A percentile compares a stretch with the other conserved stretches of the same genome.
Evolutionary conservation across 2,797 vertebrate species (phyloP).

Genomic region (Scleropages formosus): DNA sequence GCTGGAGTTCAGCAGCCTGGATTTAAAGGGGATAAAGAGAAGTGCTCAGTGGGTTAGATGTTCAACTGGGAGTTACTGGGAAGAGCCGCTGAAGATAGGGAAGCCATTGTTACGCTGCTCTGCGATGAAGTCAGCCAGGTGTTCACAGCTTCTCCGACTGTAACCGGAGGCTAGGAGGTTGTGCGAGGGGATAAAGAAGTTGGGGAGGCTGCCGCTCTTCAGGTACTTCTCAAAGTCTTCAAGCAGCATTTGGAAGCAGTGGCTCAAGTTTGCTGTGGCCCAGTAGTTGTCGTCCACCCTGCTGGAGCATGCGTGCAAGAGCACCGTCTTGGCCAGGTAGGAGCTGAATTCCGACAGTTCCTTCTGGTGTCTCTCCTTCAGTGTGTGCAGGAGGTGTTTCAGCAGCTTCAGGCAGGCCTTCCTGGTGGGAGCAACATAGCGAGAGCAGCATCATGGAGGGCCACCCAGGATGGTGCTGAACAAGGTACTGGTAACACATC

Average conservation of each 20-base stretch:
- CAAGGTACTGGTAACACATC: too few relatives aligned
- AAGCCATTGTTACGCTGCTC: conserved; percentile 42
- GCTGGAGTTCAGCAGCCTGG: too few relatives aligned
- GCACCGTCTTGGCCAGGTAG: conserved; percentile 64
- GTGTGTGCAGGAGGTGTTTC: conserved; percentile 56
- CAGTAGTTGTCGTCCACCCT: conserved; percentile 51
- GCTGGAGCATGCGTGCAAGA: conserved; percentile 58
- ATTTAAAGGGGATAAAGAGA: too few relatives aligned
- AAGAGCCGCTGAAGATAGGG: conserved; percentile 52
- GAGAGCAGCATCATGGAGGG: too few relatives aligned
- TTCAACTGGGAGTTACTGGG: too few relatives aligned
- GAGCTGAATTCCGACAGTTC: conserved; percentile 60
- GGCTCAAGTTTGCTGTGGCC: conserved; percentile 37
- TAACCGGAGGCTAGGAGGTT: conserved; percentile 50
- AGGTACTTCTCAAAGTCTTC: conserved; percentile 48
- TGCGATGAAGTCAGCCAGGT: conserved; percentile 41
- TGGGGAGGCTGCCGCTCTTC: conserved; percentile 31
- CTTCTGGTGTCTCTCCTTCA: conserved; percentile 49
- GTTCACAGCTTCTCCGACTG: background rate
- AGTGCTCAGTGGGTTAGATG: too few relatives aligned
- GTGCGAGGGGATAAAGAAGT: conserved; percentile 67
- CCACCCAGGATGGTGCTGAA: too few relatives aligned
- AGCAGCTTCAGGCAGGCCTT: conserved; percentile 67
- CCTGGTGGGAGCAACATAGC: conserved; percentile 40
- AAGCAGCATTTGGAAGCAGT: conserved; percentile 58